Evolutionary conservation across 2,888 invertebrate species (phyloP).

Genomic region (Oxycera nigricornis): DNA sequence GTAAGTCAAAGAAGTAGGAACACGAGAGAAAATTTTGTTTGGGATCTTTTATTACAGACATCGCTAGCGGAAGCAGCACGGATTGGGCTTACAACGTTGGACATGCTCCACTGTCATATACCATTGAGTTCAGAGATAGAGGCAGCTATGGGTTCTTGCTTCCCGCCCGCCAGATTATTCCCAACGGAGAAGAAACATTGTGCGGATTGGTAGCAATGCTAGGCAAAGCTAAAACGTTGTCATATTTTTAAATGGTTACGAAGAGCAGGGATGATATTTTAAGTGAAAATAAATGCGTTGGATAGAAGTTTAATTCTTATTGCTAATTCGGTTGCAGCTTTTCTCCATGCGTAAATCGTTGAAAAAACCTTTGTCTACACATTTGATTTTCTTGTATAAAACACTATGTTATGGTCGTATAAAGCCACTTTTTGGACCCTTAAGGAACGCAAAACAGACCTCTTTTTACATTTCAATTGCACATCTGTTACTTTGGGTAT

Average conservation of each 20-base stretch:
- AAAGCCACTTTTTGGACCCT: too few relatives aligned
- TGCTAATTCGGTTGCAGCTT: too few relatives aligned
- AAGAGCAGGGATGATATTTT: too few relatives aligned
- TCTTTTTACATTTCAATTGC: too few relatives aligned
- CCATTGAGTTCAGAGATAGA: constrained; percentile 71
- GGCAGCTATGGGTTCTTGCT: constrained; percentile 74
- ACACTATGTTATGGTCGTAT: too few relatives aligned
- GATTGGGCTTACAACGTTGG: constrained; percentile 66
- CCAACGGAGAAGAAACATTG: constrained; percentile 68
- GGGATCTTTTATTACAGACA: constrained; percentile 53
- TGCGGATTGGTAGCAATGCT: constrained; percentile 65
- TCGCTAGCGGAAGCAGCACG: constrained; percentile 60
- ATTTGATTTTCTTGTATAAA: too few relatives aligned
- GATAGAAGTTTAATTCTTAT: too few relatives aligned
- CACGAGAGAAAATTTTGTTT: constrained; percentile 6
- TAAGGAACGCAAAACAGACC: too few relatives aligned
- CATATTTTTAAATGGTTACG: constrained; percentile 62
- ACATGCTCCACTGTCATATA: constrained; percentile 64
- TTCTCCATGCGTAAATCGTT: too few relatives aligned
- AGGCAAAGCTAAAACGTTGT: constrained; percentile 62
- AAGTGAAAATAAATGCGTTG: too few relatives aligned
- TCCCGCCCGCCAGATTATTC: constrained; percentile 70
- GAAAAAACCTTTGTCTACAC: too few relatives aligned
- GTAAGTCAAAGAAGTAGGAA: constrained; percentile 60
- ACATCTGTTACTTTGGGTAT: too few relatives aligned